These are phyloP conservation scores for Blastobasis lacticolella DNA, from an alignment of 2,888 invertebrate species.

Conservation along the genomic window DNA sequence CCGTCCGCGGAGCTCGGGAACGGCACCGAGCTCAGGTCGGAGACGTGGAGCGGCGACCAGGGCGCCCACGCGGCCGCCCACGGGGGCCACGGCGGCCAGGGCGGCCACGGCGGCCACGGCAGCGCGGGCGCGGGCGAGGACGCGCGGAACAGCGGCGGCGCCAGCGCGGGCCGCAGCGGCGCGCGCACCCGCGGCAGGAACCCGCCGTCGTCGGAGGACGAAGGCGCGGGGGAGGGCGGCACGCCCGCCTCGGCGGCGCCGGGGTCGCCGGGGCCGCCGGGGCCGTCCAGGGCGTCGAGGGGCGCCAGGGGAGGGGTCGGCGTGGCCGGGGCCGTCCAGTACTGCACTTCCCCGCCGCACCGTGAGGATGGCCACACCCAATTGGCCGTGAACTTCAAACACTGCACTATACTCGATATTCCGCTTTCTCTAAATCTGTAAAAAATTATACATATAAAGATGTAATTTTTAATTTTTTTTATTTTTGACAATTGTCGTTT, in stretches of 20 bases:
- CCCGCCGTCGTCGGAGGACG: conserved; percentile 88
- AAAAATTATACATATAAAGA: neutral
- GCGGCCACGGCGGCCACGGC: conserved; percentile 62
- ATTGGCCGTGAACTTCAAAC: conserved; percentile 73
- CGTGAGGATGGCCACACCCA: conserved; percentile 86
- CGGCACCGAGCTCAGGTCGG: conserved; percentile 90
- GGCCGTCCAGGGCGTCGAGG: conserved; percentile 29
- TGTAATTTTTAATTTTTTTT: too few species aligned
- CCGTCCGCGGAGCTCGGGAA: conserved; percentile 86
- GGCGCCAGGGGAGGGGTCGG: conserved; percentile 38
- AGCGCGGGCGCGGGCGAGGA: conserved; percentile 59
- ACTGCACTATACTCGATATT: conserved; percentile 92
- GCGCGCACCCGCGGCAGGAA: conserved; percentile 78
- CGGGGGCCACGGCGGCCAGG: conserved; percentile 79
- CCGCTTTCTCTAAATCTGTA: conserved; percentile 92
- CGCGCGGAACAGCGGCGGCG: conserved; percentile 60
- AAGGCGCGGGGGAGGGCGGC: conserved; percentile 53
- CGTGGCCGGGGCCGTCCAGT: conserved; percentile 35
- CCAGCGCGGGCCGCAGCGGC: conserved; percentile 77
- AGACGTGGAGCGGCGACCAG: conserved; percentile 85
- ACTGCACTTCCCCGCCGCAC: conserved; percentile 59
- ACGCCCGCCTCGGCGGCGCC: conserved; percentile 30
- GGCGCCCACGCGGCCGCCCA: conserved; percentile 78
- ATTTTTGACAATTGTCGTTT: too few species aligned
- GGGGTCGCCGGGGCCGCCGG: conserved; percentile 31